Evolutionary conservation across 2,888 invertebrate genomes (phyloP), one percentile per base, ranked within the genome.

Genomic region (Trimorus sp.): DNA sequence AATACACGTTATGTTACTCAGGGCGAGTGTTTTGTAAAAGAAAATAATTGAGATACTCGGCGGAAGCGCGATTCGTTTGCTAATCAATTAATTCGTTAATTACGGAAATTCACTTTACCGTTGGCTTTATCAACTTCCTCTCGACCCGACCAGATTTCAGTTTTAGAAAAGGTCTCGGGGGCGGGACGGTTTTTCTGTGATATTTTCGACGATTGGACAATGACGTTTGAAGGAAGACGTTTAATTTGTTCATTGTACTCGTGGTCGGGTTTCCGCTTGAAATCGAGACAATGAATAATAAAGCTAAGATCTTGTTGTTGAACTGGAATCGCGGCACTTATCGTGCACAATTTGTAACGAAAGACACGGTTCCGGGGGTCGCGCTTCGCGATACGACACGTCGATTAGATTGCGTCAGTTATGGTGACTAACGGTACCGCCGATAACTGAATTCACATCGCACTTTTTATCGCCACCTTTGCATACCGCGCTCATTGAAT

Each of bases 351-450:
- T 77, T 77, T 69, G 69, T 69, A 77, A 63, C 49, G 62, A 65
- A 70, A 70, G 70, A 70, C 65, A 53, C 45, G 11, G 77, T 70
- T 62, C 56, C 56, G 56, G 42, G 69, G 76, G 76, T 63, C 15
- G 76, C n/a, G 38, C n/a, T 62, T 56, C 14, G 68, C 62, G 76
- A 69, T 76, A 62, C 69, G 69, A 69, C 76, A 62, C 48, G 76
- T 70, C 56, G 76, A 77, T 77, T 77, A 69, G 62, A 77, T 77
- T 77, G 51, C 51, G 69, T 69, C 69, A 58, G 76, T 70, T 77
- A 63, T 68, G 48, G 76, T 77, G 58, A 77, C 49, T 77, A 77
- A 76, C 76, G 76, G 76, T 77, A 77, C 38, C 63, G 37, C 59
- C 54, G 74, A 74, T 74, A 74, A 74, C 69, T 62, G 36, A 69